Base-by-base conservation (phyloP, 2,797 vertebrate genomes). In the Enteromius argenteus region DNA sequence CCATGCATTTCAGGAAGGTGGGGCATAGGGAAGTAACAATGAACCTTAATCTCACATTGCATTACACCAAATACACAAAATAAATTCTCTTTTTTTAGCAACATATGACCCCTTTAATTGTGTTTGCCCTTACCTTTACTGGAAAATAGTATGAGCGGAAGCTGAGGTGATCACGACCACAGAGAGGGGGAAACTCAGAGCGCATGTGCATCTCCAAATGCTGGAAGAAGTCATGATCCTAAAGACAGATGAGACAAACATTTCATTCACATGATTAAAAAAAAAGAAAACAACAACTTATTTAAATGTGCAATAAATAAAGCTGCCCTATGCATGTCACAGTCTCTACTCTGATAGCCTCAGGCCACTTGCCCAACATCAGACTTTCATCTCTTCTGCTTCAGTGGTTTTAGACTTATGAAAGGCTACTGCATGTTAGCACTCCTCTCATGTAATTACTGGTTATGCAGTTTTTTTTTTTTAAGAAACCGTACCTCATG, bases 161-260 rank as follows among this genome's bases (percentile, higher is more conserved):
- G 90, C 98, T 99, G 90, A 99, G 97, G 77, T 99, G 98, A 91
- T 99, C 98, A 85, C 98, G 92, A 3, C 98, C 98, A 73, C 98
- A 99, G 66, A 99, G 94, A 19, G 98, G 98, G 3, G 98, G 98
- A 85, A 99, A 99, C 91, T 99, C 98, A 0, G 98, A 99, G 17
- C 98, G 94, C 88, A 99, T 96, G 68, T 99, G 98, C 98, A 99
- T 99, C 93, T 99, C 98, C 73, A 99, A 95, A 1, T 99, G 98
- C 89, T 99, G 98, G 92, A 99, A 99, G 92, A 99, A 99, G 91
- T 99, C 98, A 0, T 99, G 98, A 87, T 99, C 98, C 98, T 99
- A 89, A 58, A 80, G 9, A 85, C 10, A 80, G 13, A 85, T 3
- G 2, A 84, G 46, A 67, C 23, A 23, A 67, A 11, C 5, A 53